Evolutionary conservation across 1,140 invertebrate genomes (phyloP).

Genomic region (Cylas formicarius): DNA sequence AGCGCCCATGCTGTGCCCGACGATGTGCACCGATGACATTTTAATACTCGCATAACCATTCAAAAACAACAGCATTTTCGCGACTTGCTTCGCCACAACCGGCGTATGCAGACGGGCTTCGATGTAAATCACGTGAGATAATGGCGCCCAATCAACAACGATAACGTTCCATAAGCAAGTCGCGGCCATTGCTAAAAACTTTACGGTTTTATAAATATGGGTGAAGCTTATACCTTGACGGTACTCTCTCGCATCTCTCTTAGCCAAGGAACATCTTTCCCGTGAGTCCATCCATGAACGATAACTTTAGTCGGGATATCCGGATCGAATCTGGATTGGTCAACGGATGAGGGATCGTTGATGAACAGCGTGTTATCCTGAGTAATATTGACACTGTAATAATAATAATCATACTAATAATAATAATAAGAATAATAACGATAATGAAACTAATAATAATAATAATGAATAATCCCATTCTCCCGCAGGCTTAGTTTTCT

Average conservation of each 20-base stretch:
- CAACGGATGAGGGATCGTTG: constrained; percentile 19
- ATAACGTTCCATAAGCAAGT: constrained; percentile 30
- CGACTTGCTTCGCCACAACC: constrained; percentile 26
- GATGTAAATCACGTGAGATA: constrained; percentile 25
- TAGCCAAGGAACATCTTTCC: constrained; percentile 31
- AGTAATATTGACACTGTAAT: constrained; percentile 21
- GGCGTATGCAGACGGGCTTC: constrained; percentile 28
- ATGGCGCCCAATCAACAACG: constrained; percentile 32
- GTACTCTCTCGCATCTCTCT: constrained; percentile 32
- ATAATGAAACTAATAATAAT: too few relatives aligned
- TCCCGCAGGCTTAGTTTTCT: background rate
- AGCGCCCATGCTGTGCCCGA: constrained; percentile 40
- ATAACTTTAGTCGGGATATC: constrained; percentile 30
- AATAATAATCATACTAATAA: too few relatives aligned
- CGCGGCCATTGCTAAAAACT: constrained; percentile 26
- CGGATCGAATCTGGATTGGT: constrained; percentile 25
- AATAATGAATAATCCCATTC: background rate
- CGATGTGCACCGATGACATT: constrained; percentile 30
- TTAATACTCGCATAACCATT: constrained; percentile 14
- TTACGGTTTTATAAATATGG: background rate
- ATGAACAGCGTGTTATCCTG: constrained; percentile 20
- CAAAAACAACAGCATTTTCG: constrained; percentile 16
- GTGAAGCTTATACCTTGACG: constrained; percentile 1
- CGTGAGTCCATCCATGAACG: constrained; percentile 35
- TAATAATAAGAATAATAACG: too few relatives aligned